Evolutionary conservation across 2,888 invertebrate species (phyloP), one percentile per base, ranked within the genome.

Genomic region (Perizoma flavofasciatum): DNA sequence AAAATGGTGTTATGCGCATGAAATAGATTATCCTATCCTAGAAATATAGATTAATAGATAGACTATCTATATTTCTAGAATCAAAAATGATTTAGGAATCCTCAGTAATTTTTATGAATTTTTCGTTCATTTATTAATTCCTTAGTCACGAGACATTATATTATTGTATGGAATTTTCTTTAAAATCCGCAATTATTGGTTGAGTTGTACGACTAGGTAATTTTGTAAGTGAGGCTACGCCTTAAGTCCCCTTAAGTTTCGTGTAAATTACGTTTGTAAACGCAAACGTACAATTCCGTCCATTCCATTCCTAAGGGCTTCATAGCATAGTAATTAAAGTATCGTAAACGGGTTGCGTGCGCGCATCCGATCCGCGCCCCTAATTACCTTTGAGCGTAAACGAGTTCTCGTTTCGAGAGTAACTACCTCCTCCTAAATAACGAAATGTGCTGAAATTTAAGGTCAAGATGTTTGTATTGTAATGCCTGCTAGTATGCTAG

Each of bases 261-360:
- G 56, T 49, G 53, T 59, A 55, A 55, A 53, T 47, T 45, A 50
- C 59, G 43, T 44, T 33, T 33, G 51, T 43, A 52, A 55, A 44
- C 37, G 49, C 53, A 66, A 61, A 68, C 61, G 59, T 59, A 66
- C 56, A 68, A 71, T 71, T 69, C 66, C 60, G 53, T 68, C 50
- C 55, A 58, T 63, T 67, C 47, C 55, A 56, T 63, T 67, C 50
- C 67, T 61, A 55, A 41, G 45, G 59, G 65, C 61, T 58, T 67
- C 63, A 65, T 61, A 68, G 72, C 63, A 65, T 61, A 68, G 72
- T 75, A 72, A 78, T 74, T 75, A 73, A 73, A 69, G 65, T 63
- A 72, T 74, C 74, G 70, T 75, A 73, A 73, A 75, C 58, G 56
- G 52, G 55, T 65, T 70, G 66, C 69, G 66, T 71, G 69, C 63